phyloP scores from a whole-genome alignment of 1,140 invertebrate species.

The Papilio glaucus region DNA sequence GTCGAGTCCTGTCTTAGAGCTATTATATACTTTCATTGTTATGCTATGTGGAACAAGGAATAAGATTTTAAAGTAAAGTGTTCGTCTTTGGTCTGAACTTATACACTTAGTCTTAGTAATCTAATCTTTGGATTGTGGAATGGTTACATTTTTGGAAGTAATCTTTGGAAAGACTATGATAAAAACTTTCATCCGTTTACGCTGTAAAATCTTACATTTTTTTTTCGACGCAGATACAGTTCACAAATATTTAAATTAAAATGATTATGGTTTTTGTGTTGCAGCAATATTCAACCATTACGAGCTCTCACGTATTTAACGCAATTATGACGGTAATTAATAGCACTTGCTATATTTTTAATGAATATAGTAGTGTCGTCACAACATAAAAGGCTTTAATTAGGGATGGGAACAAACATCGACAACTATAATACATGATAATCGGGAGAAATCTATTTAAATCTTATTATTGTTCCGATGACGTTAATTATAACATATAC shows the following conservation, averaged over 20 bases:
- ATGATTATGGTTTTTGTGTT: no score
- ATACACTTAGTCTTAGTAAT: not conserved
- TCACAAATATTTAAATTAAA: no score
- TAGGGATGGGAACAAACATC: no score
- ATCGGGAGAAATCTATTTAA: no score
- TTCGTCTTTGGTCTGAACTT: not conserved
- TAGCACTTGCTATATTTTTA: not conserved
- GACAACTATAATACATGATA: no score
- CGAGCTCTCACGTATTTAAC: not conserved
- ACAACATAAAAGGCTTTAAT: no score
- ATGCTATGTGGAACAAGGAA: not conserved
- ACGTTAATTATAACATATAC: not conserved
- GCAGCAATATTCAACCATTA: not conserved
- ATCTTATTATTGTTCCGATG: no score
- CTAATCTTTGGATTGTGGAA: constrained; percentile 4
- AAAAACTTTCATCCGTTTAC: not conserved
- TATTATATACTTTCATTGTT: not conserved
- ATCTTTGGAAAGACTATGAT: not conserved
- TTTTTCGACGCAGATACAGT: not conserved
- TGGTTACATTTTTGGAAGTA: not conserved
- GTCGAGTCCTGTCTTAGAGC: no score
- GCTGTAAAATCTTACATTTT: not conserved
- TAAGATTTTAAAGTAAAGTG: not conserved
- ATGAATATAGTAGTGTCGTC: no score
- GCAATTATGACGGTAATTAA: not conserved